Evolutionary conservation across 2,888 invertebrate genomes (phyloP).

Genomic region (Erynnis tages): DNA sequence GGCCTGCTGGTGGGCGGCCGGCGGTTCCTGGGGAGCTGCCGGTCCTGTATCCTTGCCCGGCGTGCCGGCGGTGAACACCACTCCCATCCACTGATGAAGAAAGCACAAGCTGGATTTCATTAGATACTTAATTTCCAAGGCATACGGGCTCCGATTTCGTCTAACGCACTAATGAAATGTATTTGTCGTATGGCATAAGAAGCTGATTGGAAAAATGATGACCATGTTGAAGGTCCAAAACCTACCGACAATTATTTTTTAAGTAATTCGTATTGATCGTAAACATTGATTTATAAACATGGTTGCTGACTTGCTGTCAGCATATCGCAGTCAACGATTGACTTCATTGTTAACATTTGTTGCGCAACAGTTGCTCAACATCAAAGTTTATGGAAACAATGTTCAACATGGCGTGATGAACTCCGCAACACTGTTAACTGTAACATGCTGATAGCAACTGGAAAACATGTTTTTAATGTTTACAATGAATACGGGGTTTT

Average conservation of each 20-base stretch:
- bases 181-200: not conserved
- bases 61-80: conserved; percentile 41
- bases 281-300: not conserved
- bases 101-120: conserved; percentile 78
- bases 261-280: too few species aligned
- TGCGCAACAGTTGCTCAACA: too few species aligned
- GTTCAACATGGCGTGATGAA: too few species aligned
- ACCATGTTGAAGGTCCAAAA: not conserved
- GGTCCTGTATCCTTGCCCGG: conserved; percentile 30
- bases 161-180: conserved; percentile 64
- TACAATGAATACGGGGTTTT: too few species aligned
- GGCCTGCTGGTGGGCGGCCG: conserved; percentile 28
- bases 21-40: conserved; percentile 22
- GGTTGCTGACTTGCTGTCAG: too few species aligned
- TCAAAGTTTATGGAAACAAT: too few species aligned
- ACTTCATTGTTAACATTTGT: too few species aligned
- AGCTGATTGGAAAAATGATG: not conserved
- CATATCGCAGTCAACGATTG: too few species aligned
- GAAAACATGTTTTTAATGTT: too few species aligned
- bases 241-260: too few species aligned
- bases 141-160: conserved; percentile 72
- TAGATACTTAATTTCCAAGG: conserved; percentile 61
- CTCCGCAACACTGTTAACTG: too few species aligned
- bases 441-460: too few species aligned
- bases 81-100: conserved; percentile 70